phyloP scores from a whole-genome alignment of 2,797 vertebrate genomes.

The Coregonus sp. region DNA sequence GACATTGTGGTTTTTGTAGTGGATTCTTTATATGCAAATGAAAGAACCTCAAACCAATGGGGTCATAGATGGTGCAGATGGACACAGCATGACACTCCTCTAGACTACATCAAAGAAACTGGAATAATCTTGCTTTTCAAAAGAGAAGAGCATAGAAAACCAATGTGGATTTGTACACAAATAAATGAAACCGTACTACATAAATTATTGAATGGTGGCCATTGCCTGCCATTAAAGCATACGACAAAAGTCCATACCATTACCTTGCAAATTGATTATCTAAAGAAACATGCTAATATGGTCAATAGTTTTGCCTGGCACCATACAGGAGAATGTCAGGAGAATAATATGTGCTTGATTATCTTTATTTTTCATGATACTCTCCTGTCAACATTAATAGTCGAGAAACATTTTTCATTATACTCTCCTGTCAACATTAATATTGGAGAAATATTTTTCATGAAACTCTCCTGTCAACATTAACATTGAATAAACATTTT shows the following conservation, averaged over 20 bases:
- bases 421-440: no score
- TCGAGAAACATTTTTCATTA: neutral
- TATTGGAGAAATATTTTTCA: no score
- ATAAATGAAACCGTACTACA: neutral
- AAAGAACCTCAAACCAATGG: no score
- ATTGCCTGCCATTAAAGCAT: neutral
- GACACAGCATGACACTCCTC: neutral
- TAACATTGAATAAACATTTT: no score
- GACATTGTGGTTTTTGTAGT: neutral
- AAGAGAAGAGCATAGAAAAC: neutral
- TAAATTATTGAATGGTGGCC: neutral
- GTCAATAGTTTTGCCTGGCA: neutral
- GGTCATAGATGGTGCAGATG: no score
- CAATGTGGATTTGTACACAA: neutral
- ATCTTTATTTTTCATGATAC: neutral
- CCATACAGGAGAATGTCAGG: neutral
- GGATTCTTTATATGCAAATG: neutral
- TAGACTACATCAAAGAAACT: neutral
- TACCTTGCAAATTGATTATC: no score
- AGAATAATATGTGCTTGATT: neutral
- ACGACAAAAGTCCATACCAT: no score
- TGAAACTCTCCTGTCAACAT: no score
- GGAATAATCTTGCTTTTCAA: neutral
- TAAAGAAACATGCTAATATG: no score
- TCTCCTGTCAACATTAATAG: neutral